Conservation (phyloP, 2,797 vertebrate species). For the Pseudochirops corinnae region DNA sequence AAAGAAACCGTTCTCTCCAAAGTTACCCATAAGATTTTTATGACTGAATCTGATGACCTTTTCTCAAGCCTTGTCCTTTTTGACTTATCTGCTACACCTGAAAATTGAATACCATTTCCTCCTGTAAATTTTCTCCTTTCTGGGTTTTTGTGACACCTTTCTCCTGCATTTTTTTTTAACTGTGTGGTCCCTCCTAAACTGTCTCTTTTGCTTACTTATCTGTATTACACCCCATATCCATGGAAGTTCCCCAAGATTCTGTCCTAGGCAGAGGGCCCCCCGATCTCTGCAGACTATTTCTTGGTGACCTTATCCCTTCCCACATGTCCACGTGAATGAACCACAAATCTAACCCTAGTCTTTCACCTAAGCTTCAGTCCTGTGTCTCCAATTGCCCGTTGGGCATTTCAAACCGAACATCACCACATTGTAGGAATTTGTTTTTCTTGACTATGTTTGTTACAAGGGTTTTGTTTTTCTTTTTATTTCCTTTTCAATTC, state of each 20-base stretch:
- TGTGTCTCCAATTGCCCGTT: too few relatives aligned
- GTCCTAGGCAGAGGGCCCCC: background rate
- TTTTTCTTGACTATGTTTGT: too few relatives aligned
- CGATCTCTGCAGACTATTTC: background rate
- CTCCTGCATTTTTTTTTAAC: too few relatives aligned
- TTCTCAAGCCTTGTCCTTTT: background rate
- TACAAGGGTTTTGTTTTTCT: too few relatives aligned
- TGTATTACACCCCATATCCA: too few relatives aligned
- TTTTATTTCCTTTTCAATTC: too few relatives aligned
- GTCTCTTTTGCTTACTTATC: too few relatives aligned
- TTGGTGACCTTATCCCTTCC: background rate
- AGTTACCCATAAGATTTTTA: background rate
- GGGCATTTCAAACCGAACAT: too few relatives aligned
- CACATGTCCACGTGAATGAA: background rate
- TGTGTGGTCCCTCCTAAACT: too few relatives aligned
- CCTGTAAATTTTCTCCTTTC: background rate
- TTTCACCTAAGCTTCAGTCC: too few relatives aligned
- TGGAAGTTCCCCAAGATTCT: background rate
- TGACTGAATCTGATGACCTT: background rate
- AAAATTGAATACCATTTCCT: background rate
- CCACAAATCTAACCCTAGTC: too few relatives aligned
- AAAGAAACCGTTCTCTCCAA: background rate
- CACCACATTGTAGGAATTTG: too few relatives aligned
- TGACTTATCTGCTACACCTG: background rate
- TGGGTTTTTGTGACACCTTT: background rate